Conservation (phyloP, 2,797 vertebrate species). For the Hipposideros larvatus region DNA sequence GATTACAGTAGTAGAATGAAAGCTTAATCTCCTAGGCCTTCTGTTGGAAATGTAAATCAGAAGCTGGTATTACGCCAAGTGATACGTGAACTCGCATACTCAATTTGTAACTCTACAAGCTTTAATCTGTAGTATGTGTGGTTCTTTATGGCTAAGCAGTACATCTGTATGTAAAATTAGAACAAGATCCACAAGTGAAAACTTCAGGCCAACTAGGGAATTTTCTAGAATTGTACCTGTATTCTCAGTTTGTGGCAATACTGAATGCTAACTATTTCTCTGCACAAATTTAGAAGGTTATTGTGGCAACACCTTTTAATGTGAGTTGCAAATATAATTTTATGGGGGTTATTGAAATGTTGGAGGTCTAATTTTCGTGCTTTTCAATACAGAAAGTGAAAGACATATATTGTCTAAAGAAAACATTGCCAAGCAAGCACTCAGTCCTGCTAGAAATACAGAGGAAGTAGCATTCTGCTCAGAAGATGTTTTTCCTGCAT, state of each 20-base stretch:
- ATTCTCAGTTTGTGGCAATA: neutral
- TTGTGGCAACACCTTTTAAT: neutral
- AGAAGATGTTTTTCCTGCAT: neutral
- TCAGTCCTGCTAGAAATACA: neutral
- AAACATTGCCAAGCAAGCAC: neutral
- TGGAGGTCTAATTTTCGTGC: neutral
- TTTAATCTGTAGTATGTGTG: neutral
- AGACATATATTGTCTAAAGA: neutral
- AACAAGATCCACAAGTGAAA: neutral
- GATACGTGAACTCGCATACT: neutral
- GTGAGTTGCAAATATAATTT: neutral
- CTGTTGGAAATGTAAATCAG: slow-evolving; percentile 42
- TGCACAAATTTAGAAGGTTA: neutral
- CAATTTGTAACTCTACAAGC: neutral
- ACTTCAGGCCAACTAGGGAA: neutral
- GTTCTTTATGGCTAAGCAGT: neutral
- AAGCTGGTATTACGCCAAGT: neutral
- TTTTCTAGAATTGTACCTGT: neutral
- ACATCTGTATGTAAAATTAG: neutral
- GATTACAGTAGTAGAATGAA: neutral
- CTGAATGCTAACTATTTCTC: neutral
- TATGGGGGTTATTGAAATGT: neutral
- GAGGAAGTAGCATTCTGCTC: neutral
- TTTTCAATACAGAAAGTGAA: neutral
- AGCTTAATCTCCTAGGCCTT: neutral